Evolutionary conservation across 2,888 invertebrate genomes (phyloP).

Genomic region (Synanthedon andrenaeformis): DNA sequence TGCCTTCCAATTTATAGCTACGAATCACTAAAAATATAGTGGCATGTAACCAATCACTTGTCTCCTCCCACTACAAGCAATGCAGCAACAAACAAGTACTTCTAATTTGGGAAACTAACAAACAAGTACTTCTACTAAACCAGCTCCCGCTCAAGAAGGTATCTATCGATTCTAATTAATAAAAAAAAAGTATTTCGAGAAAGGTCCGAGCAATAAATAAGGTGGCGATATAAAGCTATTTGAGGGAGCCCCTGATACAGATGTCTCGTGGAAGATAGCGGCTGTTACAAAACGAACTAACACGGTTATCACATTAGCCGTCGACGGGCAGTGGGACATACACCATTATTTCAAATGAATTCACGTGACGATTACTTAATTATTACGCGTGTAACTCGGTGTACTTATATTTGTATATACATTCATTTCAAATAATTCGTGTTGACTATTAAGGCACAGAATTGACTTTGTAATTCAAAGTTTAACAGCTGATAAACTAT

Average conservation of each 20-base stretch:
- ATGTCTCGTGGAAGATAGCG: slow-evolving; percentile 60
- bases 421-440: too few species aligned
- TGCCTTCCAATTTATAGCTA: too few species aligned
- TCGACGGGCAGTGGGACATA: slow-evolving; percentile 28
- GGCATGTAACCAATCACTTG: too few species aligned
- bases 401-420: too few species aligned
- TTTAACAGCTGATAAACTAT: too few species aligned
- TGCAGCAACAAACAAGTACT: slow-evolving; percentile 3
- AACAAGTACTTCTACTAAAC: slow-evolving; percentile 3
- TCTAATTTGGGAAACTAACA: neutral
- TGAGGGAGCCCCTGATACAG: slow-evolving; percentile 63
- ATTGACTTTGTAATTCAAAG: too few species aligned
- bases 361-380: too few species aligned
- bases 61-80: too few species aligned
- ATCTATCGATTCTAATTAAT: neutral
- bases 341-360: slow-evolving; percentile 5
- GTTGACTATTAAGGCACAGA: too few species aligned
- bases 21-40: too few species aligned
- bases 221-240: slow-evolving; percentile 55
- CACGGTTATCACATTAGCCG: slow-evolving; percentile 66
- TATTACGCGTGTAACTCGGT: too few species aligned
- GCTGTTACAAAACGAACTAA: slow-evolving; percentile 50
- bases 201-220: slow-evolving; percentile 56
- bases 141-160: neutral
- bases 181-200: slow-evolving; percentile 23